These are phyloP conservation scores for Deroplatys truncata DNA, from an alignment of 2,888 invertebrate genomes.

Conservation along the genomic window DNA sequence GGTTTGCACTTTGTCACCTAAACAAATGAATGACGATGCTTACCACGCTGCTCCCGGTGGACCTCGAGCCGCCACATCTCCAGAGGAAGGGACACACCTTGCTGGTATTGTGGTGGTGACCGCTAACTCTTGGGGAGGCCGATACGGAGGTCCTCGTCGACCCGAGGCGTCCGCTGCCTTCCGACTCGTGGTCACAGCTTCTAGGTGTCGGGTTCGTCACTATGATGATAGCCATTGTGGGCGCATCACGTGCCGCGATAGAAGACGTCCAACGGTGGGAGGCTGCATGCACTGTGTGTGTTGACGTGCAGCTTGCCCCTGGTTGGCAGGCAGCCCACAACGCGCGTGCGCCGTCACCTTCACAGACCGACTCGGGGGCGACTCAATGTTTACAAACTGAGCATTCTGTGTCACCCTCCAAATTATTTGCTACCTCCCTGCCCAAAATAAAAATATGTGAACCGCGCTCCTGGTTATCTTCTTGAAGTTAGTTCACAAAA, in stretches of 20 bases:
- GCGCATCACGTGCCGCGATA: neutral
- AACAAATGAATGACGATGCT: neutral
- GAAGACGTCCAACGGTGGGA: neutral
- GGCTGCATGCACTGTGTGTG: neutral
- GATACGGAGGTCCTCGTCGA: neutral
- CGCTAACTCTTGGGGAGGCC: neutral
- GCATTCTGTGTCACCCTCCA: neutral
- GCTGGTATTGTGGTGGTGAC: neutral
- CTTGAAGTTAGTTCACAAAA: no score
- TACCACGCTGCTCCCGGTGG: neutral
- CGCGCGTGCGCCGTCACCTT: conserved; percentile 16
- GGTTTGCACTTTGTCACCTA: no score
- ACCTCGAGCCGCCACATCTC: neutral
- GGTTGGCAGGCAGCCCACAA: conserved; percentile 8
- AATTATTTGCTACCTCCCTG: neutral
- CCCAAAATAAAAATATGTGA: neutral
- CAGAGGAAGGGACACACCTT: conserved; percentile 6
- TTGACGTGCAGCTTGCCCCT: neutral
- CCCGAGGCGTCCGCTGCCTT: neutral
- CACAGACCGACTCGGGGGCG: neutral
- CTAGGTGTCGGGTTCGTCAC: conserved; percentile 12
- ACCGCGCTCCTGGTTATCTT: no score
- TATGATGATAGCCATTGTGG: conserved; percentile 1
- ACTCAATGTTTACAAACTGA: neutral
- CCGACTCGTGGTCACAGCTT: neutral